Percentiles rank a stretch among this genome's conserved stretches.
These are phyloP conservation scores for Scomber colias DNA, from an alignment of 2,113 vertebrate species.

Conservation along the genomic window DNA sequence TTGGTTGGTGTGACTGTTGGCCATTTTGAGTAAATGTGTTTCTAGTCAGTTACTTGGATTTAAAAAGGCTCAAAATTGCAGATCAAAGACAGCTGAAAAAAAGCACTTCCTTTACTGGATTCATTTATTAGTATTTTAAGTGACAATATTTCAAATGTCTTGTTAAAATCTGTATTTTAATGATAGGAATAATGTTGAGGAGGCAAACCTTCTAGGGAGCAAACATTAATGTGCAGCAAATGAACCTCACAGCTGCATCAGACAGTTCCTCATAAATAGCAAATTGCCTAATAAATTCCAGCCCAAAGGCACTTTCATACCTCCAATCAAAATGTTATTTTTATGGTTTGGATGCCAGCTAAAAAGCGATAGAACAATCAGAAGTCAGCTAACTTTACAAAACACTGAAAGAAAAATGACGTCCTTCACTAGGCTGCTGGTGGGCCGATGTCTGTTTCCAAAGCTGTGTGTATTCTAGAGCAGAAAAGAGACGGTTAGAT, in stretches of 20 bases:
- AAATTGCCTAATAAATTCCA: conserved; percentile 49
- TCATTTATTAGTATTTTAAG: conserved; percentile 9
- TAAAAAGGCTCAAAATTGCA: background rate
- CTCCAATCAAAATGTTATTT: conserved; percentile 76
- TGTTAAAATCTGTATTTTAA: conserved; percentile 13
- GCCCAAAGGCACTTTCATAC: conserved; percentile 42
- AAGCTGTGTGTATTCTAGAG: conserved; percentile 76
- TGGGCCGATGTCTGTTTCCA: conserved; percentile 64
- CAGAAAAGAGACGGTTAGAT: conserved; percentile 67
- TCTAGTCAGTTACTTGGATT: background rate
- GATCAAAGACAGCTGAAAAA: background rate
- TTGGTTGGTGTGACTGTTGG: conserved; percentile 22
- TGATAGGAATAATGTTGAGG: background rate
- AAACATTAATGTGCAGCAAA: conserved; percentile 18
- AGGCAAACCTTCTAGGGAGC: conserved; percentile 9
- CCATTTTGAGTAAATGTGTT: conserved; percentile 17
- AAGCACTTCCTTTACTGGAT: background rate
- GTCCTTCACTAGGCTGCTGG: conserved; percentile 54
- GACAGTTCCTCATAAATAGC: conserved; percentile 41
- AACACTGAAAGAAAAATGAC: conserved; percentile 78
- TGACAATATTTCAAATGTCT: conserved; percentile 31
- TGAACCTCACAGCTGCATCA: conserved; percentile 55
- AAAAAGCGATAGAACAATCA: conserved; percentile 64
- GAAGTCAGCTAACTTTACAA: conserved; percentile 70
- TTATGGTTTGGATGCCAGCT: conserved; percentile 60